Evolutionary conservation across 2,797 vertebrate genomes (phyloP).

Genomic region (Aldrovandia affinis): DNA sequence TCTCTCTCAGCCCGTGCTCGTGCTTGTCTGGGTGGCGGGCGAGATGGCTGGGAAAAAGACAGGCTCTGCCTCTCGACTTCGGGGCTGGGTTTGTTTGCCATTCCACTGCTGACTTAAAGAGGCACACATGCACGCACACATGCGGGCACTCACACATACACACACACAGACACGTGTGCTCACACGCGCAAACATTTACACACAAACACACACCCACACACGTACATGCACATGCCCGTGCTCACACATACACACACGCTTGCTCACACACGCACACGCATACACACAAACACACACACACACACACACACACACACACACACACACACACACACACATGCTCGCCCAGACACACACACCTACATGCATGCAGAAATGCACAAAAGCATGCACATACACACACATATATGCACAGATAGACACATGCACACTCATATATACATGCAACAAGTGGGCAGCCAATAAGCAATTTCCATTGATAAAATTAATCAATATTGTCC

Average conservation of each 20-base stretch:
- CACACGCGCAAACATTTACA: not conserved
- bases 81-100: conserved; percentile 66
- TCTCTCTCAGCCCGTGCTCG: conserved; percentile 51
- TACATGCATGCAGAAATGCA: not conserved
- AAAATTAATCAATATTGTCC: not conserved
- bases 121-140: not conserved
- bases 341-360: not conserved
- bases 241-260: not conserved
- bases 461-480: not conserved
- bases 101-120: conserved; percentile 51
- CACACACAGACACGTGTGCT: not conserved
- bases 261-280: too few species aligned
- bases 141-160: not conserved
- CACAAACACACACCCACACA: not conserved
- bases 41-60: conserved; percentile 59
- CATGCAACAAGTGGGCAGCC: too few species aligned
- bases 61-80: conserved; percentile 54
- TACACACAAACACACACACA: too few species aligned
- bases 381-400: not conserved
- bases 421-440: too few species aligned
- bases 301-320: not conserved
- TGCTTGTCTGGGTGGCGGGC: conserved; percentile 49
- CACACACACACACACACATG: not conserved
- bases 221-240: not conserved
- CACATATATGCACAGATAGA: not conserved